Evolutionary conservation across 2,797 vertebrate genomes (phyloP).

Genomic region (Trematomus bernacchii): DNA sequence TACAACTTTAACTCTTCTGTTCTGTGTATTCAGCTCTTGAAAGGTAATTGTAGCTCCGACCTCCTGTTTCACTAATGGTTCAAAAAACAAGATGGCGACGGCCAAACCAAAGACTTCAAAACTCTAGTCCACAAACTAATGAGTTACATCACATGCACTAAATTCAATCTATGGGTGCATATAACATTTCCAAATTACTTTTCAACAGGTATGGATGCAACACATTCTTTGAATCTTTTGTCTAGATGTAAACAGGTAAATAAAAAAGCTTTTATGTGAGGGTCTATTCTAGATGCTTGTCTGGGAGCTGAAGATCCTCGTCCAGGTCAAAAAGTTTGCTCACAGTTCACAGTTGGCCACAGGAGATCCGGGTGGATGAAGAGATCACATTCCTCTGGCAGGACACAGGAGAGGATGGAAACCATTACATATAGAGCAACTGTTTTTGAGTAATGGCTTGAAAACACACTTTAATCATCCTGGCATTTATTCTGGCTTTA

Average conservation of each 20-base stretch:
- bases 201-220: not conserved
- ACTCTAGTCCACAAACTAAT: too few relatives aligned
- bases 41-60: too few relatives aligned
- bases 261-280: not conserved
- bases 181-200: not conserved
- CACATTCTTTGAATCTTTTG: not conserved
- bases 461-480: constrained; percentile 16
- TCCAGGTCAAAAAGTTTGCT: constrained; percentile 50
- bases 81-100: too few relatives aligned
- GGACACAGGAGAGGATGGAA: constrained; percentile 30
- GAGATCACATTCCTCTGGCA: constrained; percentile 63
- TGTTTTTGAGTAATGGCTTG: constrained; percentile 10
- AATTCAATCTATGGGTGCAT: not conserved
- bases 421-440: constrained; percentile 1
- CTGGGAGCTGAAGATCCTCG: constrained; percentile 26
- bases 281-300: constrained; percentile 3
- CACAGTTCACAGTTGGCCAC: constrained; percentile 44
- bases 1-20: too few relatives aligned
- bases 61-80: too few relatives aligned
- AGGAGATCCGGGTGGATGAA: constrained; percentile 65
- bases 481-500: not conserved
- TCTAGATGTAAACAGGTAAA: not conserved
- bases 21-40: too few relatives aligned
- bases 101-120: too few relatives aligned
- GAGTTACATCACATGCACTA: too few relatives aligned